phyloP scores from a whole-genome alignment of 2,113 vertebrate genomes.

The Poeciliopsis retropinna region DNA sequence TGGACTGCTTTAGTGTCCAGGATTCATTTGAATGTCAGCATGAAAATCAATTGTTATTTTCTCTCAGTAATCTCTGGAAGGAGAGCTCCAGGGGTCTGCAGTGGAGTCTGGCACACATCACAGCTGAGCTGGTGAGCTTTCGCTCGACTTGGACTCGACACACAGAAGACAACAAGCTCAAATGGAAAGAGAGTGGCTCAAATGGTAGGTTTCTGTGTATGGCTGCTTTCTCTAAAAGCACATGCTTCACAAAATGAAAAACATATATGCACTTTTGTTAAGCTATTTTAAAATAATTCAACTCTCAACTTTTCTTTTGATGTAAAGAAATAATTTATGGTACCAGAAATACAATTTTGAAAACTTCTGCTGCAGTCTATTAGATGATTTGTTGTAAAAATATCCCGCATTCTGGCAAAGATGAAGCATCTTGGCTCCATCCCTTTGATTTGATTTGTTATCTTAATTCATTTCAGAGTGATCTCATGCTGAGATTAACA shows the following conservation, averaged over 20 bases:
- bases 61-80: conserved; percentile 85
- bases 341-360: not conserved
- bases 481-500: conserved; percentile 45
- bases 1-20: not conserved
- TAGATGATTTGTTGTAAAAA: not conserved
- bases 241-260: not conserved
- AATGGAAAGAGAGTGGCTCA: conserved; percentile 90
- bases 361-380: not conserved
- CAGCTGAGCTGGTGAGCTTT: conserved; percentile 88
- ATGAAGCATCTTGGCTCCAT: conserved; percentile 7
- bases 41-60: conserved; percentile 1
- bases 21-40: not conserved
- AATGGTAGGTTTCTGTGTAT: conserved; percentile 78
- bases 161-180: conserved; percentile 95
- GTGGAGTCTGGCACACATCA: conserved; percentile 87
- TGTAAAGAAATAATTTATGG: not conserved
- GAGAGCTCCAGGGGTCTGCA: conserved; percentile 89
- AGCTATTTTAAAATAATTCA: not conserved
- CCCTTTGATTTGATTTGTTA: conserved; percentile 55
- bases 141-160: conserved; percentile 89
- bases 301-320: not conserved
- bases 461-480: conserved; percentile 31
- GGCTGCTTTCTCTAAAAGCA: not conserved
- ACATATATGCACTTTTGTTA: not conserved
- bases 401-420: conserved; percentile 10